These are phyloP conservation scores for Antechinus flavipes DNA, from an alignment of 2,113 vertebrate species.

Conservation along the genomic window DNA sequence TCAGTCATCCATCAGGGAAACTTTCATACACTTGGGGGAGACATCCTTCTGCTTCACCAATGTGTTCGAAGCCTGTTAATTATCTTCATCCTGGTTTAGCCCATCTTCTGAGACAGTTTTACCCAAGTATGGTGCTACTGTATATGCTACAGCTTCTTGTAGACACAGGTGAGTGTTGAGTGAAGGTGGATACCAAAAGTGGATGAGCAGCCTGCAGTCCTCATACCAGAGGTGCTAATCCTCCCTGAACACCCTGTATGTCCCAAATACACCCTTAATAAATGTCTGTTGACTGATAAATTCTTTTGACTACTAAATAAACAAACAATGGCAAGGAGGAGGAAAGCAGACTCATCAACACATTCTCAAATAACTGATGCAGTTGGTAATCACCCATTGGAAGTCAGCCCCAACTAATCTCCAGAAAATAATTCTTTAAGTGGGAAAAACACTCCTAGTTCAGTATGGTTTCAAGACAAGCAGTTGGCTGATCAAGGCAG, in stretches of 20 bases:
- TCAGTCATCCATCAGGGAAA: not conserved
- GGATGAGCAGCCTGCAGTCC: not conserved
- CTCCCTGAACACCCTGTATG: not conserved
- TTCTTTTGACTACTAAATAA: slow-evolving; percentile 24
- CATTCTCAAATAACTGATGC: not conserved
- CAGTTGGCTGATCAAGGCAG: slow-evolving; percentile 22
- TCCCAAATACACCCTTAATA: not conserved
- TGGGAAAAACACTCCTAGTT: slow-evolving; percentile 34
- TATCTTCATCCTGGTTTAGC: not conserved
- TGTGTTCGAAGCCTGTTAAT: not conserved
- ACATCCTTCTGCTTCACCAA: not conserved
- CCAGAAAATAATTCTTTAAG: slow-evolving; percentile 36
- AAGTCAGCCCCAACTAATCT: not conserved
- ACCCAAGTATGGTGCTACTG: accelerated
- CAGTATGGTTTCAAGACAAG: slow-evolving; percentile 33
- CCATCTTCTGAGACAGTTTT: not conserved
- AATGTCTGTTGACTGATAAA: not conserved
- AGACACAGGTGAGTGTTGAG: not conserved
- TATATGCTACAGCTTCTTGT: not conserved
- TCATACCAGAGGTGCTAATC: not conserved
- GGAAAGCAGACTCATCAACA: not conserved
- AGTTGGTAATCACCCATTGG: not conserved
- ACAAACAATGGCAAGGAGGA: slow-evolving; percentile 23
- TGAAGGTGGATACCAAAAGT: not conserved
- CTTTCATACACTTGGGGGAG: not conserved